Evolutionary conservation across 2,113 vertebrate species (phyloP).

Genomic region (Erythrocercus mccallii): DNA sequence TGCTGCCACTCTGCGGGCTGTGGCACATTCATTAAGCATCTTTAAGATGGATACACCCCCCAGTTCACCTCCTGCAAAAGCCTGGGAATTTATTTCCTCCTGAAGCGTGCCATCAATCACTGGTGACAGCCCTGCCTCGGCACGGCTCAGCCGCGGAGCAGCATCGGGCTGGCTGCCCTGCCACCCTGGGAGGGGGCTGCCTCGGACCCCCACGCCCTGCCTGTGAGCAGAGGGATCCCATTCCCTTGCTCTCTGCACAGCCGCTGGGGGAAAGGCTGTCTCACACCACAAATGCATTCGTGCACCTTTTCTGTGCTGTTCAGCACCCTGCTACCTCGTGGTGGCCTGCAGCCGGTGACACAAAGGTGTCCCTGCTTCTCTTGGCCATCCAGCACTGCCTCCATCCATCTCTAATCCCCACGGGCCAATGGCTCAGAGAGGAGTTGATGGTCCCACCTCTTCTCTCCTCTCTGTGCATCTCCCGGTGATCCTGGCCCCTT

Average conservation of each 20-base stretch:
- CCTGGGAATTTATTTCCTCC: constrained; percentile 69
- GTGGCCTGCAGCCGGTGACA: neutral
- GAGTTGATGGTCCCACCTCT: neutral
- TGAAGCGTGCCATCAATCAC: constrained; percentile 53
- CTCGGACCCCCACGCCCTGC: accelerated
- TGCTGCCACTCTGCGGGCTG: neutral
- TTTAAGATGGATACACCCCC: constrained; percentile 65
- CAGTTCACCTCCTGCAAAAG: constrained; percentile 45
- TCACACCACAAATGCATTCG: accelerated
- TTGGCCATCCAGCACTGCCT: accelerated
- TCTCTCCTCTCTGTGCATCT: neutral
- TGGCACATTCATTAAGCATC: constrained; percentile 66
- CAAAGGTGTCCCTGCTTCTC: neutral
- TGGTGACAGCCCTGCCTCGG: neutral
- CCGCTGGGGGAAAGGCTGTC: accelerated
- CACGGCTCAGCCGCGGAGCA: neutral
- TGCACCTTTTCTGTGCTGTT: neutral
- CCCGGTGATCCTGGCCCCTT: neutral
- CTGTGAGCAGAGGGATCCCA: neutral
- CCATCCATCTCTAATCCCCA: neutral
- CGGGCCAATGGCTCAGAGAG: accelerated
- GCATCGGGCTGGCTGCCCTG: neutral
- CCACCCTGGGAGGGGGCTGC: neutral
- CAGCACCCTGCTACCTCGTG: accelerated
- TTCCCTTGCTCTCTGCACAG: too few species aligned